Percentiles rank a stretch among this genome's conserved stretches.
Conservation (phyloP, 2,888 invertebrate species). For the Tolmerus cingulatus region DNA sequence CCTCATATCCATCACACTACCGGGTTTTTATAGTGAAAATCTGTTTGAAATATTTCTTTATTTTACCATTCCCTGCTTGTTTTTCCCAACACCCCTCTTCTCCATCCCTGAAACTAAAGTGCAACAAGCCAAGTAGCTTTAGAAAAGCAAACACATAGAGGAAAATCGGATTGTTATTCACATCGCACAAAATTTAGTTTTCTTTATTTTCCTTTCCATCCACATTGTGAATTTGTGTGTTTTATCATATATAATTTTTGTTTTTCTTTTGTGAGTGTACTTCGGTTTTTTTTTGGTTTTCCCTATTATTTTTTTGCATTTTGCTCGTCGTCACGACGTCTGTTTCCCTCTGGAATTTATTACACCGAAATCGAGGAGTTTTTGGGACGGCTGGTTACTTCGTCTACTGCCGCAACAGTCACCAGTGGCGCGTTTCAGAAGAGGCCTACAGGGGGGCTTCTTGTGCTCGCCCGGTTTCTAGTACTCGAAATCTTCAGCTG, state of each 20-base stretch:
- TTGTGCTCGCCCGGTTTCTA: not conserved
- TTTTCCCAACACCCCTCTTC: not conserved
- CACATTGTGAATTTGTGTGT: not conserved
- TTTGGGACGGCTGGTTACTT: not conserved
- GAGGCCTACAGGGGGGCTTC: not conserved
- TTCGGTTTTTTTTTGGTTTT: not conserved
- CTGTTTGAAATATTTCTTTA: not conserved
- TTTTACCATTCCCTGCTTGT: not conserved
- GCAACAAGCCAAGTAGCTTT: slow-evolving; percentile 14
- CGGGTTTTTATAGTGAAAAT: not conserved
- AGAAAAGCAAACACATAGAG: slow-evolving; percentile 9
- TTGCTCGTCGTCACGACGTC: not conserved
- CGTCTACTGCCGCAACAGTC: not conserved
- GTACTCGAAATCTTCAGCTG: not conserved
- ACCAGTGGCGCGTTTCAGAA: not conserved
- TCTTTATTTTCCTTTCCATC: not conserved
- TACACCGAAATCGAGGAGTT: slow-evolving; percentile 7
- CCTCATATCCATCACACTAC: not conserved
- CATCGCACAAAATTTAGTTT: not conserved
- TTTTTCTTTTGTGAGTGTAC: not conserved
- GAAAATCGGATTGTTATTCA: slow-evolving; percentile 19
- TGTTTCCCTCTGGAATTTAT: slow-evolving; percentile 14
- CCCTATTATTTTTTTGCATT: not conserved
- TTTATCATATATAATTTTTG: not conserved
- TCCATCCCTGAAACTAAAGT: not conserved